Conservation (phyloP, 2,888 invertebrate species). For the Lysandra bellargus region DNA sequence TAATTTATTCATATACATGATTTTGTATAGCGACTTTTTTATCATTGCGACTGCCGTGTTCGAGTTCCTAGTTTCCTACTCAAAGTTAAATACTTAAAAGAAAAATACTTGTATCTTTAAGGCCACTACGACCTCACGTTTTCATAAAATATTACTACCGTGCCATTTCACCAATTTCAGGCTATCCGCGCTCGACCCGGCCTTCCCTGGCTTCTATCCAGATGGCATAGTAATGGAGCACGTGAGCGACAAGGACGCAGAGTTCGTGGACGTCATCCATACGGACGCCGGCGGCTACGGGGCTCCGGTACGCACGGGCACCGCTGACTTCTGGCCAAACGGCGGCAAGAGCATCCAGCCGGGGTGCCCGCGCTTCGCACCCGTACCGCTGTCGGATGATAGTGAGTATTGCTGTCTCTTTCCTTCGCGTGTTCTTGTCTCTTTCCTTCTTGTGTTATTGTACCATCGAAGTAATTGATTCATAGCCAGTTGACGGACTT, state of each 20-base stretch:
- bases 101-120: too few relatives aligned
- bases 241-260: slow-evolving; percentile 75
- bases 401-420: slow-evolving; percentile 55
- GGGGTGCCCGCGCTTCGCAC: slow-evolving; percentile 78
- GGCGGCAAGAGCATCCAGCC: slow-evolving; percentile 81
- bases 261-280: slow-evolving; percentile 85
- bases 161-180: slow-evolving; percentile 51
- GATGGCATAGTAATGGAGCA: slow-evolving; percentile 74
- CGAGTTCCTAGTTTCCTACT: too few relatives aligned
- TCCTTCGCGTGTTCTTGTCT: not conserved
- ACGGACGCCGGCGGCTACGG: slow-evolving; percentile 84
- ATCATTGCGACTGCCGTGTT: not conserved
- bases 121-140: too few relatives aligned
- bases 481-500: too few relatives aligned
- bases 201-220: slow-evolving; percentile 81
- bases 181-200: slow-evolving; percentile 81
- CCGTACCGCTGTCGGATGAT: slow-evolving; percentile 73
- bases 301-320: slow-evolving; percentile 79
- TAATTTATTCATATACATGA: not conserved
- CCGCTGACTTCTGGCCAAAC: slow-evolving; percentile 83
- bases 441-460: too few relatives aligned
- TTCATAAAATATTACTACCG: not conserved
- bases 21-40: not conserved
- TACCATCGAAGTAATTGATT: too few relatives aligned
- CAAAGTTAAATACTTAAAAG: too few relatives aligned